phyloP scores from a whole-genome alignment of 2,113 vertebrate genomes.

The Proteles cristata region DNA sequence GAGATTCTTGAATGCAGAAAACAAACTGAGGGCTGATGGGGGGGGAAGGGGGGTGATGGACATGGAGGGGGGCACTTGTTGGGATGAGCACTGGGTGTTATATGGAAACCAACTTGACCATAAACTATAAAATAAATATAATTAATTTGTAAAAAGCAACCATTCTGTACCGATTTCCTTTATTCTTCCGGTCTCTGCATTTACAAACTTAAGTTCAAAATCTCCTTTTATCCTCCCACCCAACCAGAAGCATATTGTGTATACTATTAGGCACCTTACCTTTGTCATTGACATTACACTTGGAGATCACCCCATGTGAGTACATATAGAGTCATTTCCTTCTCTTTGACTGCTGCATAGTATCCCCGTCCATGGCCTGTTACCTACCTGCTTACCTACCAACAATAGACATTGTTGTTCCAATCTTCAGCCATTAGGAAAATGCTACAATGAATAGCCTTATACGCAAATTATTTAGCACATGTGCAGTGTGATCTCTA shows the following conservation, averaged over 20 bases:
- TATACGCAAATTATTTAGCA: neutral
- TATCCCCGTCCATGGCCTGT: neutral
- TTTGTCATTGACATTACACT: neutral
- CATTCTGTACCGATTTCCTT: neutral
- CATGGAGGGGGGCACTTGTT: too few relatives aligned
- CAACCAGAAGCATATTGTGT: neutral
- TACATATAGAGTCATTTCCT: neutral
- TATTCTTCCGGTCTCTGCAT: neutral
- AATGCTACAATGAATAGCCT: neutral
- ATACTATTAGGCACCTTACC: neutral
- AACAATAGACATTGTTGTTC: neutral
- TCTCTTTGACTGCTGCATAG: neutral
- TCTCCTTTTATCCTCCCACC: neutral
- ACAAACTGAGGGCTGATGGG: too few relatives aligned
- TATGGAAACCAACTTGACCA: too few relatives aligned
- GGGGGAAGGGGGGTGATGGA: too few relatives aligned
- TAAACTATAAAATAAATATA: too few relatives aligned
- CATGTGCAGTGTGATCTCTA: neutral
- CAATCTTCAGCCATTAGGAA: slow-evolving; percentile 24
- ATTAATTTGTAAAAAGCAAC: neutral
- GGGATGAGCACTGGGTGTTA: too few relatives aligned
- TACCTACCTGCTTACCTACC: neutral
- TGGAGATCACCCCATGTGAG: neutral
- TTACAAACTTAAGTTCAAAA: neutral
- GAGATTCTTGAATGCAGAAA: too few relatives aligned